Conservation (phyloP, 2,113 vertebrate genomes). For the Speoplatyrhinus poulsoni region DNA sequence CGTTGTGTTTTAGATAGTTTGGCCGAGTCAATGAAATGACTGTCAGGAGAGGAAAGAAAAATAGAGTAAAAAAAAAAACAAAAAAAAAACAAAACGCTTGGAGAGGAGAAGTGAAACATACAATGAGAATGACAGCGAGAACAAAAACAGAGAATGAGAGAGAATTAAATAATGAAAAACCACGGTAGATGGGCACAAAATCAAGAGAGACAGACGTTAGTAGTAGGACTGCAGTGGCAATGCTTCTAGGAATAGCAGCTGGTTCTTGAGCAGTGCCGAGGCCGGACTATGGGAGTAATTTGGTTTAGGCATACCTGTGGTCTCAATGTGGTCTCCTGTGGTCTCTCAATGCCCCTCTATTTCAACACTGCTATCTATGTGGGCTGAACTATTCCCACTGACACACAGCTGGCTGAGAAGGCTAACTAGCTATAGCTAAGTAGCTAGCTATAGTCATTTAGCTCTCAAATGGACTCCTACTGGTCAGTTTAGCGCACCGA, state of each 20-base stretch:
- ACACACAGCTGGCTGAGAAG: slow-evolving; percentile 17
- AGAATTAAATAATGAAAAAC: not conserved
- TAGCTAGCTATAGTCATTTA: no score
- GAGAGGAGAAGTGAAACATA: slow-evolving; percentile 14
- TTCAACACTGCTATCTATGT: slow-evolving; percentile 32
- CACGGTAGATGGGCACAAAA: slow-evolving; percentile 6
- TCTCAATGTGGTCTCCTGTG: slow-evolving; percentile 45
- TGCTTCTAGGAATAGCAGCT: slow-evolving; percentile 53
- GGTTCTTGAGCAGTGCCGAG: slow-evolving; percentile 43
- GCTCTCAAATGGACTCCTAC: no score
- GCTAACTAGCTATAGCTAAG: not conserved
- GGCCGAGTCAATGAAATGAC: slow-evolving; percentile 35
- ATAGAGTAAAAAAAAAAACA: slow-evolving; percentile 6
- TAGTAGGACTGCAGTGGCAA: slow-evolving; percentile 9
- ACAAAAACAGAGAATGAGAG: not conserved
- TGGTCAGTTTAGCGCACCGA: no score
- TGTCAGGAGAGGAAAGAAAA: slow-evolving; percentile 27
- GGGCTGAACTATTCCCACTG: slow-evolving; percentile 11
- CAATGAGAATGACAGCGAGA: not conserved
- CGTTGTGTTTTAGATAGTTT: slow-evolving; percentile 34
- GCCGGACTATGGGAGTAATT: slow-evolving; percentile 43
- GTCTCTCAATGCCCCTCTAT: slow-evolving; percentile 26
- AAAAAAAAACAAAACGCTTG: not conserved
- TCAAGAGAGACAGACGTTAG: slow-evolving; percentile 21
- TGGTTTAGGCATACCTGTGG: slow-evolving; percentile 50